phyloP scores from a whole-genome alignment of 2,113 vertebrate species.

The Lasiurus cinereus region DNA sequence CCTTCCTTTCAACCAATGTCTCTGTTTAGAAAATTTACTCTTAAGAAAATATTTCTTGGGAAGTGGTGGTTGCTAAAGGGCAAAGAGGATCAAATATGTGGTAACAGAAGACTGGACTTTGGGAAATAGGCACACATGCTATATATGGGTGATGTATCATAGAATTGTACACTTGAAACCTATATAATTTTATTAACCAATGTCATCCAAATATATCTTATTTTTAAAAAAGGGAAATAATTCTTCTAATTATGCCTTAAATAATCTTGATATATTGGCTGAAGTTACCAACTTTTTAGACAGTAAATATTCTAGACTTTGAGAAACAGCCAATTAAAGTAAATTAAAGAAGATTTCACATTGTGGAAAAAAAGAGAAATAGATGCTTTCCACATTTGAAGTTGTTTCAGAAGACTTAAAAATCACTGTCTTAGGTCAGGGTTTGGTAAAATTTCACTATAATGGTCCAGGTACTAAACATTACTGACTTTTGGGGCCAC shows the following conservation, averaged over 20 bases:
- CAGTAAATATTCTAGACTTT: neutral
- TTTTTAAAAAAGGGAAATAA: neutral
- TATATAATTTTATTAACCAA: no score
- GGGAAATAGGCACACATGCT: neutral
- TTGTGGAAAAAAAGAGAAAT: neutral
- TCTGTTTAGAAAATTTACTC: neutral
- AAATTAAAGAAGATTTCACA: neutral
- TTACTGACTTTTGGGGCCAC: neutral
- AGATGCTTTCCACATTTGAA: neutral
- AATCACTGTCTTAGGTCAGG: neutral
- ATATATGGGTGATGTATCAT: neutral
- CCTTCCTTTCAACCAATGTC: neutral
- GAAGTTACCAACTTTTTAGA: neutral
- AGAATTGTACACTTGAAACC: neutral
- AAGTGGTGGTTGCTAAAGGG: neutral
- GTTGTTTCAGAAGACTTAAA: slow-evolving; percentile 16
- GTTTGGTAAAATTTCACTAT: neutral
- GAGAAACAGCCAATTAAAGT: neutral
- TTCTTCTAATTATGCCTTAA: neutral
- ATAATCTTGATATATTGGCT: neutral
- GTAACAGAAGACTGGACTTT: neutral
- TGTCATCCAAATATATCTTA: neutral
- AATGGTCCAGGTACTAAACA: neutral
- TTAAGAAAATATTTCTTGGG: neutral
- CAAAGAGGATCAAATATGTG: neutral